A percentile compares a stretch with the other conserved stretches of the same genome.
Evolutionary conservation across 2,113 vertebrate genomes (phyloP).

Genomic region (Fukomys damarensis): DNA sequence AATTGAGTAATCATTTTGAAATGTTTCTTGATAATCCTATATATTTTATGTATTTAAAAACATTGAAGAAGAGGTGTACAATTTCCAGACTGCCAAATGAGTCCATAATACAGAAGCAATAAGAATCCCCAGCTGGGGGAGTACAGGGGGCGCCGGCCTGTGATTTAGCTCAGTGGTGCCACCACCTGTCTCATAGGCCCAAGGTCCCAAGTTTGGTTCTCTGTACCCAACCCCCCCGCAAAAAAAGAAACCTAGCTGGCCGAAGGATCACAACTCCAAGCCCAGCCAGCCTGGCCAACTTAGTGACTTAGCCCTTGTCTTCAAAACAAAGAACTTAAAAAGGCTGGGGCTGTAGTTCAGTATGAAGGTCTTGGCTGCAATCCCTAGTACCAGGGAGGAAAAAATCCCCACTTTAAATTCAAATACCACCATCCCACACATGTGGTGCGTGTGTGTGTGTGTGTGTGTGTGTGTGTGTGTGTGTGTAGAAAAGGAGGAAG

Average conservation of each 20-base stretch:
- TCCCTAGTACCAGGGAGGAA: background rate
- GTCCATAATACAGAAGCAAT: background rate
- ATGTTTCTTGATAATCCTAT: constrained; percentile 29
- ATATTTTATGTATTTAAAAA: constrained; percentile 23
- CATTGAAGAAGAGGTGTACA: background rate
- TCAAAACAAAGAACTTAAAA: background rate
- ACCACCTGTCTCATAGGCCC: no score
- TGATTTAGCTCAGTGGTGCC: no score
- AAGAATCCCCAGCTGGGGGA: no score
- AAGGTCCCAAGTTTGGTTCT: no score
- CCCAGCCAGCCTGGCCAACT: background rate
- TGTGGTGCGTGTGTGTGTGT: no score
- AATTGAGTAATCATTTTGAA: constrained; percentile 53
- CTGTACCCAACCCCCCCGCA: no score
- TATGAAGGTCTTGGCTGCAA: background rate
- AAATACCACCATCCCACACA: background rate
- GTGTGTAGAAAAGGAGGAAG: background rate
- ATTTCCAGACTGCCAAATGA: constrained; percentile 13
- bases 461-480: background rate
- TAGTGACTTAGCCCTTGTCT: background rate
- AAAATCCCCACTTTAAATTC: background rate
- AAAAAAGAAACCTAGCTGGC: no score
- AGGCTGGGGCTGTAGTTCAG: background rate
- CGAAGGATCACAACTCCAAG: background rate
- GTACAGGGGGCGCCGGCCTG: no score